phyloP scores from a whole-genome alignment of 2,888 invertebrate genomes.

The Agrochola lota region DNA sequence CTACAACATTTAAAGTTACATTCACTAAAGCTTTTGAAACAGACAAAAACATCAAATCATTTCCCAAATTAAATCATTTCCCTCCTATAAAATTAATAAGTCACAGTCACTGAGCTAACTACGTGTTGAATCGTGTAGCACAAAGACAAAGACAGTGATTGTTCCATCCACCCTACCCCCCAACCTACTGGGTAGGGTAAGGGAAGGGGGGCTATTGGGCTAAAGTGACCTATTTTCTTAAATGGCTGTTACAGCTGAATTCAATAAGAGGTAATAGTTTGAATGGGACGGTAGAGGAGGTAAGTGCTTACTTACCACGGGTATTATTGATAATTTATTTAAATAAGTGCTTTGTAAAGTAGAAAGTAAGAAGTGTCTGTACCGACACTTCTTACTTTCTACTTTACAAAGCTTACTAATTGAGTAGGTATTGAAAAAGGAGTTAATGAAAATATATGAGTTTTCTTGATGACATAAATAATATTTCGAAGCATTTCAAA shows the following conservation, averaged over 20 bases:
- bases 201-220: conserved; percentile 3
- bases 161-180: neutral
- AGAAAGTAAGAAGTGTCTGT: no score
- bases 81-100: conserved; percentile 24
- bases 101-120: conserved; percentile 1
- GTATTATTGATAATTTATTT: neutral
- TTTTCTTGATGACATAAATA: neutral
- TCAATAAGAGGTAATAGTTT: conserved; percentile 39
- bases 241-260: conserved; percentile 31
- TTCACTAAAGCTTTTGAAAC: neutral
- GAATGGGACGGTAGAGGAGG: neutral
- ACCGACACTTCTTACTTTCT: no score
- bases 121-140: conserved; percentile 38
- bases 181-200: neutral
- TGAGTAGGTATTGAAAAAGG: neutral
- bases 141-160: conserved; percentile 42
- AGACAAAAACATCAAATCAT: neutral
- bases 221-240: conserved; percentile 54
- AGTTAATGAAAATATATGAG: neutral
- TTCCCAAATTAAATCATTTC: neutral
- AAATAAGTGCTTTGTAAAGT: neutral
- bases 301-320: neutral
- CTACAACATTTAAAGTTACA: neutral
- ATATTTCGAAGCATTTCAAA: neutral
- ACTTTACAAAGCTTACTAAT: no score